Evolutionary conservation across 2,113 vertebrate genomes (phyloP), one percentile per base, ranked within the genome.

Genomic region (Pundamilia nyererei): DNA sequence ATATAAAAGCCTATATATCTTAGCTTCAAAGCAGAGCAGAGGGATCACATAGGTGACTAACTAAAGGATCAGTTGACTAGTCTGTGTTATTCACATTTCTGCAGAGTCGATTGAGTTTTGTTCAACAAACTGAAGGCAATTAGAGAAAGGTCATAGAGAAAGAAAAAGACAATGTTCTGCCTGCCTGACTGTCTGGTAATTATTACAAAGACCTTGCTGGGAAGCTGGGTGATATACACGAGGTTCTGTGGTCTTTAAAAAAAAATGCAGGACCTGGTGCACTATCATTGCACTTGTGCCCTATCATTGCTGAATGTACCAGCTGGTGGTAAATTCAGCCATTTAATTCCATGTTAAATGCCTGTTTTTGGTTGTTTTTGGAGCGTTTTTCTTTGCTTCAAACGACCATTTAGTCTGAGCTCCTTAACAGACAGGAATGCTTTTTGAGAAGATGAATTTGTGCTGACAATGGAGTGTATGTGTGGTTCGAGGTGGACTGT

Each of bases 151-250:
- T 70, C 38, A 42, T 26, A 45, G 10, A 58, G 54, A 65, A 79
- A 53, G 26, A 26, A 51, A 62, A 82, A 45, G 33, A 68, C n/a
- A 56, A 77, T 79, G 84, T 38, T 88, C 49, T 80, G 83, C 87
- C 75, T 89, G 53, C 65, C 81, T 88, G n/a, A 35, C 19, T 65
- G 89, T 95, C 93, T 94, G 93, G 80, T 82, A 89, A 79, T 91
- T 72, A 93, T 94, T 91, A 93, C 38, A 79, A 84, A 88, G 81
- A 49, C 85, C 84, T 88, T 79, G 53, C 40, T 85, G 62, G 84
- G 68, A 92, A 92, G 79, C 12, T 13, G 13, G 4, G 31, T 93
- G 89, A 94, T 85, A 75, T 11, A 89, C 56, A 86, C 75, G 86
- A 94, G 89, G 91, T 84, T 70, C 82, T 87, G 81, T 12, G 72